Percentiles rank a stretch among this genome's conserved stretches.
phyloP scores from a whole-genome alignment of 2,113 vertebrate genomes.

The Apodemus sylvaticus region DNA sequence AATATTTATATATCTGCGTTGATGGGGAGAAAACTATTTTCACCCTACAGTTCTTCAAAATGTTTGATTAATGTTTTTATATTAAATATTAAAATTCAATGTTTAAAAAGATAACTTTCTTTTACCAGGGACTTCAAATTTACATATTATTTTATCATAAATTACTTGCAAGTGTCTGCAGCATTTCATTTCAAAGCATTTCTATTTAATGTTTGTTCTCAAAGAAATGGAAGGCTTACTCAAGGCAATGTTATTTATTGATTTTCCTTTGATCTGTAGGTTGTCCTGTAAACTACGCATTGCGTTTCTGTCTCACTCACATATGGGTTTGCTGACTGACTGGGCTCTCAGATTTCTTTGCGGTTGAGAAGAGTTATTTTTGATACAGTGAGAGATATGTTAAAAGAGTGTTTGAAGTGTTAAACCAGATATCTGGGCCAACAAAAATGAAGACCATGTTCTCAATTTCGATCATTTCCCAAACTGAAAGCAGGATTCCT shows the following conservation, averaged over 20 bases:
- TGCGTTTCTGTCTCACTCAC: slow-evolving; percentile 76
- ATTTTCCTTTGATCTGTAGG: slow-evolving; percentile 65
- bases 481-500: slow-evolving; percentile 61
- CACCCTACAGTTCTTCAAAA: not conserved
- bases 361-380: slow-evolving; percentile 81
- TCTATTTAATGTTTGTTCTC: slow-evolving; percentile 54
- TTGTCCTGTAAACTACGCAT: slow-evolving; percentile 77
- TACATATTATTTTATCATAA: not conserved
- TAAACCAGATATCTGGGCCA: slow-evolving; percentile 76
- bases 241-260: slow-evolving; percentile 61
- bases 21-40: not conserved
- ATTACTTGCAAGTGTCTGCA: not conserved
- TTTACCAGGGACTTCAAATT: not conserved
- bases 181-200: slow-evolving; percentile 59
- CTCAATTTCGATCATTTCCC: slow-evolving; percentile 72
- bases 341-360: slow-evolving; percentile 78
- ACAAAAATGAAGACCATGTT: slow-evolving; percentile 73
- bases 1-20: slow-evolving; percentile 28
- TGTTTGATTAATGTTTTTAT: slow-evolving; percentile 11
- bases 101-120: slow-evolving; percentile 27
- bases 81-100: slow-evolving; percentile 2
- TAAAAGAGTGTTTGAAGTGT: slow-evolving; percentile 82
- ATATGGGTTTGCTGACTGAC: slow-evolving; percentile 74
- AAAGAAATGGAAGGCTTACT: slow-evolving; percentile 27
- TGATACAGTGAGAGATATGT: slow-evolving; percentile 82